Conservation (phyloP, 2,797 vertebrate species). For the Siniperca scherzeri region DNA sequence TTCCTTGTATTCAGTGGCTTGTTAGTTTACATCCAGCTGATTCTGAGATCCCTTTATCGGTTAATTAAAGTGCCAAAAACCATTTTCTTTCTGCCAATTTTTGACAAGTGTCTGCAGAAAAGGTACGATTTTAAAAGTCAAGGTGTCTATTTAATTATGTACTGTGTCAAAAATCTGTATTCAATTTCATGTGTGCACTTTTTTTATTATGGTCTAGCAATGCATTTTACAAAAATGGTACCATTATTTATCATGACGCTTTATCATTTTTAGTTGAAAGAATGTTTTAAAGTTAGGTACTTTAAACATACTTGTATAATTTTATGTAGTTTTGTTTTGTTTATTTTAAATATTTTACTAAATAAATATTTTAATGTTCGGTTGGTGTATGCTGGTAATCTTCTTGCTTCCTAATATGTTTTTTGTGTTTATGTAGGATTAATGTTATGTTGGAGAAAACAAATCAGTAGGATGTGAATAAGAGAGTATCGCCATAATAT, state of each 20-base stretch:
- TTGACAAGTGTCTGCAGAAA: conserved; percentile 50
- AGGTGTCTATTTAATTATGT: conserved; percentile 78
- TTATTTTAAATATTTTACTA: conserved; percentile 91
- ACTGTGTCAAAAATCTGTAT: conserved; percentile 82
- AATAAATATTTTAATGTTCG: conserved; percentile 91
- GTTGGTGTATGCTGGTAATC: neutral
- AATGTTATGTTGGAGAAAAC: neutral
- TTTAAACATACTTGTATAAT: conserved; percentile 86
- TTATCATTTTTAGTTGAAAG: conserved; percentile 81
- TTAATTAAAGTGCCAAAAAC: conserved; percentile 77
- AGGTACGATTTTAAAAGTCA: conserved; percentile 72
- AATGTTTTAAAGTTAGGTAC: conserved; percentile 82
- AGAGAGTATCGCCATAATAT: neutral
- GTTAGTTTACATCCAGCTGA: too few species aligned
- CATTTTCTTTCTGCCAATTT: conserved; percentile 44
- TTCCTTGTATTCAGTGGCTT: too few species aligned
- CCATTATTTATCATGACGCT: conserved; percentile 86
- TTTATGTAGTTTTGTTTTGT: conserved; percentile 87
- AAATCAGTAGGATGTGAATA: neutral
- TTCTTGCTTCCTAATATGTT: neutral
- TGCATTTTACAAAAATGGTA: conserved; percentile 85
- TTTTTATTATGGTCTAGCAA: conserved; percentile 84
- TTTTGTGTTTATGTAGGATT: conserved; percentile 16
- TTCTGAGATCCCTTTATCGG: conserved; percentile 31
- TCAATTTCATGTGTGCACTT: conserved; percentile 87